phyloP scores from a whole-genome alignment of 1,140 invertebrate genomes.

The Drosophila dunni region DNA sequence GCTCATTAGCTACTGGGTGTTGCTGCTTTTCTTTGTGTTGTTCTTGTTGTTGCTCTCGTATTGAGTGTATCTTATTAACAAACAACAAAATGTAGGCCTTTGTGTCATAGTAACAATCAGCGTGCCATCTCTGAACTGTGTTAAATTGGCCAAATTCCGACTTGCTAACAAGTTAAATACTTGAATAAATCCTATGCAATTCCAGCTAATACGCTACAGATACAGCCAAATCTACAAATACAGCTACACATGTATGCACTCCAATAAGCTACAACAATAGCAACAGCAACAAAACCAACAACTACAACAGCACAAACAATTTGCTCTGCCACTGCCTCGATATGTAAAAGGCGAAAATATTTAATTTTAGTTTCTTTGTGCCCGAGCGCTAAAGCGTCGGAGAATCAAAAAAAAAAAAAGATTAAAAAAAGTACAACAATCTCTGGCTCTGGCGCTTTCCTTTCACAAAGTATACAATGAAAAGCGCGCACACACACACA shows the following conservation, averaged over 20 bases:
- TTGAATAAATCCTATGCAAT: constrained; percentile 21
- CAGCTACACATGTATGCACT: constrained; percentile 43
- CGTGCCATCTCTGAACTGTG: constrained; percentile 21
- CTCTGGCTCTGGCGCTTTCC: constrained; percentile 59
- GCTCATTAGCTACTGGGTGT: constrained; percentile 66
- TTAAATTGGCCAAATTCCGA: constrained; percentile 43
- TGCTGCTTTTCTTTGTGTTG: constrained; percentile 25
- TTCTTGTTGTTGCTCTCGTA: constrained; percentile 23
- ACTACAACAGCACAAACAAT: constrained; percentile 44
- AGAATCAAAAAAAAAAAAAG: constrained; percentile 41
- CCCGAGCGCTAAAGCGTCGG: constrained; percentile 49
- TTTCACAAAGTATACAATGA: constrained; percentile 74
- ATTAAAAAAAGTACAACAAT: constrained; percentile 47
- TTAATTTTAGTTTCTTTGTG: constrained; percentile 83
- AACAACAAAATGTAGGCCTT: constrained; percentile 68
- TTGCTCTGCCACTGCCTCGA: constrained; percentile 75
- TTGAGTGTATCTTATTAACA: constrained; percentile 37
- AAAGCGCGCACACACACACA: constrained; percentile 39
- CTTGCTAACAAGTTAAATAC: constrained; percentile 20
- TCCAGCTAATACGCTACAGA: constrained; percentile 49
- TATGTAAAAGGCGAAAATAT: constrained; percentile 83
- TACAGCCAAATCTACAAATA: background rate
- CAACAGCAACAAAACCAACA: constrained; percentile 9
- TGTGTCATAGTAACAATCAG: constrained; percentile 71
- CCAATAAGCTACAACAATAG: constrained; percentile 55